Percentiles rank a stretch among this genome's conserved stretches.
phyloP scores from a whole-genome alignment of 2,888 invertebrate genomes.

The Pomacea canaliculata region DNA sequence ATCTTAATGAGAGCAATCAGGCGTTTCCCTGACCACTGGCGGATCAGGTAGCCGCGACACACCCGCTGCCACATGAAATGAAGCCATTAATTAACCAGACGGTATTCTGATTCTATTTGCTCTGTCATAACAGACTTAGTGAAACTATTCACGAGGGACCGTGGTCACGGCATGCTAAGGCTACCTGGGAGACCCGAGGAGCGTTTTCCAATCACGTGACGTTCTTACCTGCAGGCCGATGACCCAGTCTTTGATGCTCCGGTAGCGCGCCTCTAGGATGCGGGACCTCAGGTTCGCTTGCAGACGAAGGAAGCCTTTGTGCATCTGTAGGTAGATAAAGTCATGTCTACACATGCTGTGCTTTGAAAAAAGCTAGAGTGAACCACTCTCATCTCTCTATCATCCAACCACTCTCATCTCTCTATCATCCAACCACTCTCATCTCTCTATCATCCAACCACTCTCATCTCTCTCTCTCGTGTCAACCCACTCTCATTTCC shows the following conservation, averaged over 20 bases:
- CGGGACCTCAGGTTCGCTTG: slow-evolving; percentile 95
- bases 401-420: no score
- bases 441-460: no score
- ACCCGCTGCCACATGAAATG: slow-evolving; percentile 66
- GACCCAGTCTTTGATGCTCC: slow-evolving; percentile 90
- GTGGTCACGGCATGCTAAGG: neutral
- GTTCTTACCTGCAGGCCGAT: slow-evolving; percentile 81
- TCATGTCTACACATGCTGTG: no score
- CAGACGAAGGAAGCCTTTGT: slow-evolving; percentile 91
- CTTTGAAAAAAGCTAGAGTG: no score
- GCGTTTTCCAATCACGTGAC: no score
- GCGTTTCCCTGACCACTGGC: slow-evolving; percentile 73
- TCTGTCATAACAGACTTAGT: slow-evolving; percentile 19
- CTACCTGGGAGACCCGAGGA: no score
- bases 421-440: no score
- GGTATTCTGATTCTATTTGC: no score
- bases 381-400: no score
- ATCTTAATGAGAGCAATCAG: slow-evolving; percentile 95
- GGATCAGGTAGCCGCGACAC: slow-evolving; percentile 90
- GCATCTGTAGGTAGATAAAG: slow-evolving; percentile 58
- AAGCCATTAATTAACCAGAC: no score
- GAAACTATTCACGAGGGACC: neutral
- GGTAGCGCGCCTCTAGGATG: slow-evolving; percentile 91
- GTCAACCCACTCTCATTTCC: no score
- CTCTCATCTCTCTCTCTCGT: no score